These are phyloP conservation scores for Drosophila bipectinata DNA, from an alignment of 1,140 invertebrate genomes.

Conservation along the genomic window DNA sequence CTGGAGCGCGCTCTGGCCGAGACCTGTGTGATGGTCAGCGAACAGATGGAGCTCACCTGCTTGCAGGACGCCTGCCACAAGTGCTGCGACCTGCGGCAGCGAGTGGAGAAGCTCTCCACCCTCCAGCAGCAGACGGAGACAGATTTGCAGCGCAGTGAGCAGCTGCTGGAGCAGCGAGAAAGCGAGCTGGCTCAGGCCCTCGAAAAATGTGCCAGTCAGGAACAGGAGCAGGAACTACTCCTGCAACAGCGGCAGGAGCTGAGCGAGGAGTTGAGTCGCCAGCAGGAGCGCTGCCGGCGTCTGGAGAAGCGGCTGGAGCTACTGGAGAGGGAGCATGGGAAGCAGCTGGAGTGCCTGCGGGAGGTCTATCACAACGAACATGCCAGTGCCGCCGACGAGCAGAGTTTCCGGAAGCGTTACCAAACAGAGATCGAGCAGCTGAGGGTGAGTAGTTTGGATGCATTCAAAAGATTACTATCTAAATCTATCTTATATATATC, in stretches of 20 bases:
- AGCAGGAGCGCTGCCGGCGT: conserved; percentile 87
- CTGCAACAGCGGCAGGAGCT: conserved; percentile 78
- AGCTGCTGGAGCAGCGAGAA: conserved; percentile 72
- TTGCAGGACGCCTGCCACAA: conserved; percentile 84
- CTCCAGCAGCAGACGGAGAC: conserved; percentile 65
- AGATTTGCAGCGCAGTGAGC: conserved; percentile 68
- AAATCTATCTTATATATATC: too few relatives aligned
- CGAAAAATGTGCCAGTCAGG: conserved; percentile 69
- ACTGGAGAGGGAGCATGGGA: conserved; percentile 90
- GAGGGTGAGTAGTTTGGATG: conserved; percentile 84
- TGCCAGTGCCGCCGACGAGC: conserved; percentile 84
- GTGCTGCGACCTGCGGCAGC: conserved; percentile 82
- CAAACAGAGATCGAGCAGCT: conserved; percentile 94
- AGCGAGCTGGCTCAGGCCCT: conserved; percentile 67
- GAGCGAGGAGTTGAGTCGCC: conserved; percentile 84
- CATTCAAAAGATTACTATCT: too few relatives aligned
- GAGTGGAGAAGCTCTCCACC: conserved; percentile 63
- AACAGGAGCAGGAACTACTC: conserved; percentile 71
- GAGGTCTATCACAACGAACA: conserved; percentile 88
- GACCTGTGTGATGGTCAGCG: conserved; percentile 84
- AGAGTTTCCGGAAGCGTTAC: conserved; percentile 90
- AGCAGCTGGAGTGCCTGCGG: conserved; percentile 89
- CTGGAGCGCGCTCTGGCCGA: conserved; percentile 87
- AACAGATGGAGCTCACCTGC: conserved; percentile 75
- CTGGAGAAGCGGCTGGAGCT: conserved; percentile 88